Base-by-base conservation (phyloP, 2,888 invertebrate genomes). In the Mythimna albipuncta region DNA sequence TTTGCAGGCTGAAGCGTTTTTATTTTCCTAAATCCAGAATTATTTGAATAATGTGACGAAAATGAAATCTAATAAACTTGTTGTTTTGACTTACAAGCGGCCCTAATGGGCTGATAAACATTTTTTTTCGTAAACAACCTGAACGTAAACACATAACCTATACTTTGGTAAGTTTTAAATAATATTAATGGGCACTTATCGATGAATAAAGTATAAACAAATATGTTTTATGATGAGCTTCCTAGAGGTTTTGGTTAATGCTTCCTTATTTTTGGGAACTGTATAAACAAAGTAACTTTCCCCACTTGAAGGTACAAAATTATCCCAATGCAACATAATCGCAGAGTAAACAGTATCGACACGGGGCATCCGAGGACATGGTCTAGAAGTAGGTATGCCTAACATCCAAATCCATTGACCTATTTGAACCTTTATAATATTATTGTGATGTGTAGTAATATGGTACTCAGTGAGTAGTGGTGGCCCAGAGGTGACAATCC, bases 111-210 rank as follows among this genome's bases (percentile, higher is more conserved):
- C 65, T 6, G 72, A 73, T 78, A 75, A 84, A 75, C 69, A 84
- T 63, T 58, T 81, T 81, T 80, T 84, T 69, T 72, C 41, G 69
- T 81, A 81, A 81, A 84, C 75, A 75, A 58, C 71, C 59, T 32
- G 47, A 67, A 59, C 21, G 73, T 81, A 75, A 78, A 84, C 79
- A 81, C 61, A 26, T 64, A 41, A 58, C 58, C 35, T 68, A 54
- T 64, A 58, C 44, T 44, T 64, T 35, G 35, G 21, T 64, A 54
- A 55, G 64, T 63, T 83, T 68, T 65, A 57, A 65, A 82, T 79
- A 54, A 41, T 65, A 68, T 74, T 71, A 79, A 79, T 64, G 75
- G 65, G 35, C 65, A 62, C 65, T 19, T 65, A 75, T 54, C 70
- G 75, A 75, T 26, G 59, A 52, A 62, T 64, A 63, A 44, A 58